Evolutionary conservation across 2,888 invertebrate genomes (phyloP).

Genomic region (Coenonympha glycerion): DNA sequence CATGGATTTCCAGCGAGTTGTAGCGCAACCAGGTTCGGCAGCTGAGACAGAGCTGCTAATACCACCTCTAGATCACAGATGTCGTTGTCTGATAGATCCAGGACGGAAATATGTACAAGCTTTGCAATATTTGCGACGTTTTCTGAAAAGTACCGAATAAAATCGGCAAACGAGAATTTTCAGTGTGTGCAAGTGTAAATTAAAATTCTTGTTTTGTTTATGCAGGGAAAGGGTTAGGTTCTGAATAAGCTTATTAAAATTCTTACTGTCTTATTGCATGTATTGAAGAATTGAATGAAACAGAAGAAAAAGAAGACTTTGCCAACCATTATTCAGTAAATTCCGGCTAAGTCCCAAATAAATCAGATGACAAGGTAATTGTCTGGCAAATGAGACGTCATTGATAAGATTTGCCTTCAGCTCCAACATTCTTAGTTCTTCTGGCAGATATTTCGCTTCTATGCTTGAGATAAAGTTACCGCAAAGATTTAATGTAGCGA

Average conservation of each 20-base stretch:
- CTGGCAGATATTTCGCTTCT: constrained; percentile 52
- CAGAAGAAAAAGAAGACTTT: too few species aligned
- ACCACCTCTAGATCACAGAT: constrained; percentile 66
- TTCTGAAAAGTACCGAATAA: too few species aligned
- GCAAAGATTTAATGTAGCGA: constrained; percentile 63
- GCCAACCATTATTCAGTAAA: constrained; percentile 48
- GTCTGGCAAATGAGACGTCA: constrained; percentile 45
- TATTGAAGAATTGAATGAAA: too few species aligned
- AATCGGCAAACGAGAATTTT: too few species aligned
- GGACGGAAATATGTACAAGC: constrained; percentile 46
- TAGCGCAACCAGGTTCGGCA: constrained; percentile 61
- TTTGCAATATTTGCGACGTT: constrained; percentile 35
- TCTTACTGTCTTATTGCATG: too few species aligned
- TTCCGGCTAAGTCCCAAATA: constrained; percentile 74
- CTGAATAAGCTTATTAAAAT: neutral
- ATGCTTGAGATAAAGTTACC: constrained; percentile 56
- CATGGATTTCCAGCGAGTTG: constrained; percentile 77
- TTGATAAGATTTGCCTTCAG: constrained; percentile 67
- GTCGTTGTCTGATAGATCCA: constrained; percentile 77
- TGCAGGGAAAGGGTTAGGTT: neutral
- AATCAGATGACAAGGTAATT: constrained; percentile 52
- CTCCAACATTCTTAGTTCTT: constrained; percentile 58
- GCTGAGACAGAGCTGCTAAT: constrained; percentile 46
- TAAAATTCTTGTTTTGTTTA: too few species aligned
- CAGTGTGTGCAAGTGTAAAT: too few species aligned